phyloP scores from a whole-genome alignment of 2,797 vertebrate species.

The Rousettus madagascariensis region DNA sequence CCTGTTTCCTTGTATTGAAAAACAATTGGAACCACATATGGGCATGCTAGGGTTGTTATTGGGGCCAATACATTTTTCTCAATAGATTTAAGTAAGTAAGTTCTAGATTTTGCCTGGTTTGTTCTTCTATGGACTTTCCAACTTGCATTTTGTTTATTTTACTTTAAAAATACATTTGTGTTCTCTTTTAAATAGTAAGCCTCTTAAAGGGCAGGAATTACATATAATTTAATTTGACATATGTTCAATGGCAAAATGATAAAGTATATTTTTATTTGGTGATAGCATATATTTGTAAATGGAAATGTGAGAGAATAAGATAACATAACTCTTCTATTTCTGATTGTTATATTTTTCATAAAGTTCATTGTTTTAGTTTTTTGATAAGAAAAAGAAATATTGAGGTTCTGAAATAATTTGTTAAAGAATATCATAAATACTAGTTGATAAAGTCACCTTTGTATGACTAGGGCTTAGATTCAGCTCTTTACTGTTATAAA shows the following conservation, averaged over 20 bases:
- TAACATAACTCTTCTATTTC: slow-evolving; percentile 15
- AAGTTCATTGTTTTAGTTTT: not conserved
- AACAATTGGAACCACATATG: not conserved
- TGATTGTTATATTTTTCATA: slow-evolving; percentile 14
- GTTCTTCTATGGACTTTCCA: slow-evolving; percentile 11
- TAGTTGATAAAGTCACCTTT: not conserved
- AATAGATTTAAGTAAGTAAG: not conserved
- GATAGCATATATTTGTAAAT: slow-evolving; percentile 10
- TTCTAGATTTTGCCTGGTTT: slow-evolving; percentile 23
- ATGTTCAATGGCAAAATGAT: not conserved
- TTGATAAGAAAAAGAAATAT: slow-evolving; percentile 20
- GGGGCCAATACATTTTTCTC: not conserved
- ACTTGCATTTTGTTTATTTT: not conserved
- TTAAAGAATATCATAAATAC: not conserved
- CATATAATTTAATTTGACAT: not conserved
- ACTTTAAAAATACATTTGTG: not conserved
- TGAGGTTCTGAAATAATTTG: not conserved
- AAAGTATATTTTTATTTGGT: not conserved
- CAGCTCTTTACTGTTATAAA: not conserved
- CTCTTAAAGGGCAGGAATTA: not conserved
- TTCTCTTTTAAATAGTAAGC: not conserved
- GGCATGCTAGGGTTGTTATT: not conserved
- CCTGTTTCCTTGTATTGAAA: not conserved
- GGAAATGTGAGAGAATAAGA: not conserved
- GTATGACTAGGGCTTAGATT: not conserved